Percentiles rank a stretch among this genome's conserved stretches.
phyloP scores from a whole-genome alignment of 2,888 invertebrate species.

The Agonopterix alstromeriana region DNA sequence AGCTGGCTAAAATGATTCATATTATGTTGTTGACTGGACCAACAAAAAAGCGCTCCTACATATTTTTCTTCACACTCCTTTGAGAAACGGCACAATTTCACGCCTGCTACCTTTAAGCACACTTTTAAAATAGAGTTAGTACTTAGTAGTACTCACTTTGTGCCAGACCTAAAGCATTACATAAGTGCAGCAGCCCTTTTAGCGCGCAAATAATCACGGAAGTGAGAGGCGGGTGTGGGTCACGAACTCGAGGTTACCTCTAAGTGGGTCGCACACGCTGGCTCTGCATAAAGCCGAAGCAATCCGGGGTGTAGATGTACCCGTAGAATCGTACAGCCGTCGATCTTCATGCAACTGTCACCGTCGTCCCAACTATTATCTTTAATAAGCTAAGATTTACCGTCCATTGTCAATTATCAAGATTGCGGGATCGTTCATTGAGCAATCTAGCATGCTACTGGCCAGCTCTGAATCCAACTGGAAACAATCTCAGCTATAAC shows the following conservation, averaged over 20 bases:
- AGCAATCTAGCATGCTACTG: constrained; percentile 14
- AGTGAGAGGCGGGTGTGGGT: constrained; percentile 1
- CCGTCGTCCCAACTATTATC: not conserved
- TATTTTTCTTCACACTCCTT: too few relatives aligned
- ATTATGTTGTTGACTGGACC: too few relatives aligned
- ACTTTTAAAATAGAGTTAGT: too few relatives aligned
- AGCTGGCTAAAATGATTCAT: too few relatives aligned
- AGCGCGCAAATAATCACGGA: not conserved
- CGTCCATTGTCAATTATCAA: constrained; percentile 35
- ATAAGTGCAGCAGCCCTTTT: constrained; percentile 3
- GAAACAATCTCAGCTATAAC: not conserved
- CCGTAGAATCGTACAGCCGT: too few relatives aligned
- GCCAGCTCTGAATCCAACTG: constrained; percentile 10
- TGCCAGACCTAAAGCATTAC: not conserved
- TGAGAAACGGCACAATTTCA: too few relatives aligned
- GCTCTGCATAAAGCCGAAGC: not conserved
- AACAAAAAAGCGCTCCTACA: too few relatives aligned
- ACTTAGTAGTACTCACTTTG: not conserved
- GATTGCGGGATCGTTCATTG: constrained; percentile 29
- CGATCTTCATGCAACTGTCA: not conserved
- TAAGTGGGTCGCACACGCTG: not conserved
- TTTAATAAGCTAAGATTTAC: constrained; percentile 35
- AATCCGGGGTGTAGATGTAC: too few relatives aligned
- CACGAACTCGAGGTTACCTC: constrained; percentile 1
- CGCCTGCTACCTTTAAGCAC: too few relatives aligned